Evolutionary conservation across 2,797 vertebrate genomes (phyloP), one percentile per base, ranked within the genome.

Genomic region (Eulemur albifrons): DNA sequence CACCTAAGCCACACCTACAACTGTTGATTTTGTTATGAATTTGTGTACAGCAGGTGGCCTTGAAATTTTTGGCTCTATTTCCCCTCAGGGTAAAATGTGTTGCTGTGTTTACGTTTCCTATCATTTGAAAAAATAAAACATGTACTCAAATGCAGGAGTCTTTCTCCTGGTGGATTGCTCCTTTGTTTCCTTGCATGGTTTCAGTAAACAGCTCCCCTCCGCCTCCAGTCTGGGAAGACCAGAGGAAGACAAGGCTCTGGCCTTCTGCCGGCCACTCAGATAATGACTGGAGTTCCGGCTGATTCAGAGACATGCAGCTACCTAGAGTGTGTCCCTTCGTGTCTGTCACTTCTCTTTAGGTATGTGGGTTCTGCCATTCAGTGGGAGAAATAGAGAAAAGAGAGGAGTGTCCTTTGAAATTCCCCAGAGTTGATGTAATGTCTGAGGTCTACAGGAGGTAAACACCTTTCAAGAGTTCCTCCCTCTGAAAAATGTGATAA

Each of bases 291-390:
- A 54, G 45, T 40, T 38, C 32, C 79, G 11, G 18, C 17, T 57
- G 11, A 43, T 5, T 63, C 4, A 63, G 27, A 5, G 35, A 61
- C 21, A 13, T 1, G 0, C 1, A 1, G 21, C 17, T 32, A 3
- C 13, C 35, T 25, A 3, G 25, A 54, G 12, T 40, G 14, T 35
- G 2, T 38, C 14, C 18, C 5, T 75, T 11, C 4, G 30, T 13
- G n/a, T 35, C 14, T 0, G 11, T 32, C 20, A 11, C 35, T 82
- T 48, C 6, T 14, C 27, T 18, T 30, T 1, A 1, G 30, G 8
- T 40, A 7, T 80, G 18, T 52, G 59, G 13, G 8, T 59, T 85
- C 45, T 81, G 45, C 15, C 5, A 7, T 5, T 54, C 21, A 3
- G 6, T 6, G 13, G 9, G 54, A 1, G 21, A 14, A 21, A 54